Percentiles rank a stretch among this genome's conserved stretches.
These are phyloP conservation scores for Hypercompe scribonia DNA, from an alignment of 2,888 invertebrate genomes.

Conservation along the genomic window DNA sequence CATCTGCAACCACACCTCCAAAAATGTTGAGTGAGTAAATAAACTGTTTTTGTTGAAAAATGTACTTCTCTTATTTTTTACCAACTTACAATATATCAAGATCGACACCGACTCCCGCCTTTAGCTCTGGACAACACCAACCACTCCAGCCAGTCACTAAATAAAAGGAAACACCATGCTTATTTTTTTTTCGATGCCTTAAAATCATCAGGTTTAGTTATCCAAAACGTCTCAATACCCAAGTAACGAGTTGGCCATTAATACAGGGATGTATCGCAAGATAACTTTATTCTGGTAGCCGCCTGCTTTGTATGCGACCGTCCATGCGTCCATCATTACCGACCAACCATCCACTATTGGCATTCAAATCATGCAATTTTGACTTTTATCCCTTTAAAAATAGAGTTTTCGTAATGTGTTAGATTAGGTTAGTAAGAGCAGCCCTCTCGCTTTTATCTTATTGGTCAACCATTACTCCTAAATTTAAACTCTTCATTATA, in stretches of 20 bases:
- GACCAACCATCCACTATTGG: conserved; percentile 59
- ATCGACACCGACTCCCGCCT: conserved; percentile 27
- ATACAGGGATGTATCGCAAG: conserved; percentile 85
- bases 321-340: conserved; percentile 85
- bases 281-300: conserved; percentile 87
- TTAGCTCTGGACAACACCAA: conserved; percentile 25
- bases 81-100: conserved; percentile 25
- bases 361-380: conserved; percentile 46
- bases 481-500: conserved; percentile 87
- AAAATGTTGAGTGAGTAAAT: conserved; percentile 12
- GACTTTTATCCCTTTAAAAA: conserved; percentile 49
- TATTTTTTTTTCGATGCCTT: conserved; percentile 70
- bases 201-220: conserved; percentile 73
- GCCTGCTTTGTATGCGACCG: conserved; percentile 85
- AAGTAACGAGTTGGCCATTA: conserved; percentile 86
- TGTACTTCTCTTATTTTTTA: conserved; percentile 1
- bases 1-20: background rate
- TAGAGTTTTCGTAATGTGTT: conserved; percentile 48
- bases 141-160: conserved; percentile 33
- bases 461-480: conserved; percentile 86
- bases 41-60: conserved; percentile 4
- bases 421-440: conserved; percentile 61
- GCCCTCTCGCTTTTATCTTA: conserved; percentile 85
- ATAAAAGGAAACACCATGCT: conserved; percentile 50
- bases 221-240: conserved; percentile 84